Evolutionary conservation across 2,113 vertebrate genomes (phyloP).

Genomic region (Gracilinanus agilis): DNA sequence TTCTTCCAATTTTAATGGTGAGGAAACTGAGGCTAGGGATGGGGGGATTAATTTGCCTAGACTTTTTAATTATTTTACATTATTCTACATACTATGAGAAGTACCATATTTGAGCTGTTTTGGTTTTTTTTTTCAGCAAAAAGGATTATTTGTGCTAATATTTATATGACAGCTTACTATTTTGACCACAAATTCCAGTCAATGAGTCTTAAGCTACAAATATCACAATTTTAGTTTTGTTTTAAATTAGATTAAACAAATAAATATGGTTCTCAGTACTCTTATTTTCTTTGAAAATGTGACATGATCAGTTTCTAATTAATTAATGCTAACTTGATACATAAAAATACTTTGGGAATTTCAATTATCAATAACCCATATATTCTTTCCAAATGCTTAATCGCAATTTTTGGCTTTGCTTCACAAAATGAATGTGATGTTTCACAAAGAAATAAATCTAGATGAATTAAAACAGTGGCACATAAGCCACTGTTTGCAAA

Average conservation of each 20-base stretch:
- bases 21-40: conserved; percentile 24
- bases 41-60: neutral
- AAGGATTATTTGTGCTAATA: conserved; percentile 67
- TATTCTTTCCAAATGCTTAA: conserved; percentile 34
- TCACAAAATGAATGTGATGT: neutral
- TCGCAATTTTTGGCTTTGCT: conserved; percentile 24
- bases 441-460: conserved; percentile 40
- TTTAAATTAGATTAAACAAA: conserved; percentile 67
- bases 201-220: conserved; percentile 47
- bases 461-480: neutral
- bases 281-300: conserved; percentile 33
- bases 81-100: conserved; percentile 27
- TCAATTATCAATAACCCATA: conserved; percentile 30
- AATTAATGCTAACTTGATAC: conserved; percentile 49
- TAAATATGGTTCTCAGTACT: neutral
- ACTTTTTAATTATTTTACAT: conserved; percentile 63
- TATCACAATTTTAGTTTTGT: conserved; percentile 47
- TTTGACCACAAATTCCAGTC: conserved; percentile 59
- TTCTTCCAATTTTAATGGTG: conserved; percentile 20
- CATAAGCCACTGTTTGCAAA: neutral
- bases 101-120: conserved; percentile 51
- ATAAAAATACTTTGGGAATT: neutral
- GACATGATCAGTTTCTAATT: neutral
- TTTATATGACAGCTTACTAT: conserved; percentile 65
- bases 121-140: conserved; percentile 65